Base-by-base conservation (phyloP, 2,888 invertebrate species). In the Danaus chrysippus region DNA sequence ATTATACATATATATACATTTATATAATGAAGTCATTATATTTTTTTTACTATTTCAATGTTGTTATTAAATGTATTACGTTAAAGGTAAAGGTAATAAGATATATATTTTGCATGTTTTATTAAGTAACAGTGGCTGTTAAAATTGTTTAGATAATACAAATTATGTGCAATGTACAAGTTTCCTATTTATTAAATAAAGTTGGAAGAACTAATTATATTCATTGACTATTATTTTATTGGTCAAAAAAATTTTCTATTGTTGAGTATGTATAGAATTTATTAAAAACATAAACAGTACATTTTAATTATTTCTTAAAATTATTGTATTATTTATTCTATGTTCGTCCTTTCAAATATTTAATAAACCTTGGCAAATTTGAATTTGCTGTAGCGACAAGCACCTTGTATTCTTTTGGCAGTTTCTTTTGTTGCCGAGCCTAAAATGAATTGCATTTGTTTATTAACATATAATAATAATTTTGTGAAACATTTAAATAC, bases 321-420 rank as follows among this genome's bases (percentile, higher is more conserved):
- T 34, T 53, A 56, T 17, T 41, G 59, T 80, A 34, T 81, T 71
- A 83, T 74, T 73, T 82, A 65, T 91, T 49, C 17, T 11, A 49
- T n/a, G 17, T 68, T 73, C 90, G 86, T 62, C 81, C 81, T 66
- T 79, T 90, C 78, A 94, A 95, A 79, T 96, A 96, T 72, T 93
- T 93, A 63, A 95, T 93, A 80, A 96, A 96, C 71, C 95, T 92
- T 3, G 92, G 89, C 68, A 96, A 84, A 79, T 96, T 96, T 1
- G 92, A 91, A 59, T 92, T 92, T 0, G 94, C 95, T 5, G 95
- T 95, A 59, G 92, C 92, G 1, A 96, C 93, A n/a, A 95, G 91
- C 0, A 93, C 92, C 72, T 92, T 92, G 71, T 95, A 93, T 73
- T 94, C 94, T 63, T 93, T 94, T 0, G 95, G 89, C 3, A 91